phyloP scores from a whole-genome alignment of 30 jellyfish, hydroid and myxozoan species.

The Chrysaora quinquecirrha region DNA sequence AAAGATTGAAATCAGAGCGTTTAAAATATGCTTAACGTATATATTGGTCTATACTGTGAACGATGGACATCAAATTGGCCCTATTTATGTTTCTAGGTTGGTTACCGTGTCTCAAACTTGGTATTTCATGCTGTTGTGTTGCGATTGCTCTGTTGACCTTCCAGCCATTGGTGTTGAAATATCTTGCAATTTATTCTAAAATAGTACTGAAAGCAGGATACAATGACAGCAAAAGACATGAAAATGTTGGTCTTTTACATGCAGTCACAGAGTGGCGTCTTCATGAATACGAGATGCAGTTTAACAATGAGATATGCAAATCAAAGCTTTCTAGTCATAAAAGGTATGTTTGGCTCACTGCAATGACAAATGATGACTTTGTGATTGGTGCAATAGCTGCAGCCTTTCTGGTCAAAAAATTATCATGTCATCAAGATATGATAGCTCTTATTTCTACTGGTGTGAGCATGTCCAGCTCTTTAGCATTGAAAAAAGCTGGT shows the following conservation, averaged over 20 bases:
- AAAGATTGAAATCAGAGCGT: too few relatives aligned
- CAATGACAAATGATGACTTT: constrained; percentile 96
- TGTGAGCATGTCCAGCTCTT: constrained; percentile 70
- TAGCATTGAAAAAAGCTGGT: constrained; percentile 84
- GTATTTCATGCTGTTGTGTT: neutral
- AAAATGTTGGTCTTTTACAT: constrained; percentile 59
- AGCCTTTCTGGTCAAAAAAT: constrained; percentile 71
- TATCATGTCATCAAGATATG: constrained; percentile 90
- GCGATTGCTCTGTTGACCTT: neutral
- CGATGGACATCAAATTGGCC: too few relatives aligned
- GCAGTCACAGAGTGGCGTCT: constrained; percentile 79
- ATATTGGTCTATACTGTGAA: too few relatives aligned
- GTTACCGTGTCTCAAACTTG: neutral
- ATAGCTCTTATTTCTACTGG: constrained; percentile 90
- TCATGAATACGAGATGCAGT: constrained; percentile 86
- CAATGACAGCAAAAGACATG: constrained; percentile 65
- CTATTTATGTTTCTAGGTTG: neutral
- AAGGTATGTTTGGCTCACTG: constrained; percentile 87
- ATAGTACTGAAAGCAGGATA: constrained; percentile 55
- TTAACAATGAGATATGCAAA: constrained; percentile 61
- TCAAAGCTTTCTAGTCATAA: constrained; percentile 6
- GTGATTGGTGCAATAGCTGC: constrained; percentile 88
- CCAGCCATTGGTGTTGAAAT: constrained; percentile 66
- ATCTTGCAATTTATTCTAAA: constrained; percentile 43
- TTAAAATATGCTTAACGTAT: too few relatives aligned